phyloP scores from a whole-genome alignment of 92 coral and sea anemone genomes.

The Umimayanthus kanabou region DNA sequence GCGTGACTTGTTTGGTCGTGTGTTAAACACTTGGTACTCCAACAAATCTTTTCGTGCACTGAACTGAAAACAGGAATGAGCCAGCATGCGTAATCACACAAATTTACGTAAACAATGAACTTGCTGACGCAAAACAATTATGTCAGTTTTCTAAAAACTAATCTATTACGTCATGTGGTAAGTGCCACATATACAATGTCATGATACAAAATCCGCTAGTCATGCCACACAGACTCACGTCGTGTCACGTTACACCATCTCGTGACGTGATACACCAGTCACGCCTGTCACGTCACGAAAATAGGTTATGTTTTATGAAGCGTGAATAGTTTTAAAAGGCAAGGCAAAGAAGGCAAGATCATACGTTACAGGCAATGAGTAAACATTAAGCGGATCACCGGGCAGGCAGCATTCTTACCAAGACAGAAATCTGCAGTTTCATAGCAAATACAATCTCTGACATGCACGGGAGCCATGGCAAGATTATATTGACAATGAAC shows the following conservation, averaged over 20 bases:
- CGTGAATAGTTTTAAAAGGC: not conserved
- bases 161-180: not conserved
- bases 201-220: not conserved
- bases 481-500: not conserved
- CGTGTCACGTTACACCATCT: no score
- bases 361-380: not conserved
- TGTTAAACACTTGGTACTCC: not conserved
- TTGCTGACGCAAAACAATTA: not conserved
- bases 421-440: conserved; percentile 16
- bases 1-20: not conserved
- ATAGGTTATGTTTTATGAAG: not conserved
- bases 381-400: not conserved
- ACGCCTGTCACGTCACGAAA: not conserved
- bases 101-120: not conserved
- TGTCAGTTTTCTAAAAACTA: not conserved
- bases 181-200: no score
- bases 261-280: not conserved
- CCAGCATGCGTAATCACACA: not conserved
- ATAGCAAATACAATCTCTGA: not conserved
- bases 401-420: conserved; percentile 30
- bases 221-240: not conserved
- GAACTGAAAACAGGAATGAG: not conserved
- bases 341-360: no score
- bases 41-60: not conserved
- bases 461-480: no score